These are phyloP conservation scores for Heliconius congener DNA, from an alignment of 1,140 invertebrate species.

Conservation along the genomic window DNA sequence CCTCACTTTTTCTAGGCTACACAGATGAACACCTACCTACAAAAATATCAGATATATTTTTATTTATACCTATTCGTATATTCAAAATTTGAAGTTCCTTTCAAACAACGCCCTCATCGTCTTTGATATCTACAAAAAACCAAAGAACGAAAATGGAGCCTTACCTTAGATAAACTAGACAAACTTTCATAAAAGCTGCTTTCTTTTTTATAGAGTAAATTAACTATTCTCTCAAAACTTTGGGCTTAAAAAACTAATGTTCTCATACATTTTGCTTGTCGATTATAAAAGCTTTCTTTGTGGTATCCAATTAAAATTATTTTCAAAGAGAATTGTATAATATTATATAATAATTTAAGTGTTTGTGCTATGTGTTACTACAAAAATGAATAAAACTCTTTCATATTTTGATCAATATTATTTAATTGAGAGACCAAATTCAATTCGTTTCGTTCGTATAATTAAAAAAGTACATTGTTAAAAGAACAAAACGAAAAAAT, in stretches of 20 bases:
- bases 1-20: too few relatives aligned
- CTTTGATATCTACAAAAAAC: neutral
- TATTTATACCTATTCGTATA: neutral
- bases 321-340: neutral
- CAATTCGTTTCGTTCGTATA: neutral
- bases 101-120: neutral
- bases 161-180: neutral
- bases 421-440: neutral
- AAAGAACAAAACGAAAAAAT: neutral
- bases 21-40: too few relatives aligned
- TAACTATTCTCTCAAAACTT: neutral
- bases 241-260: neutral
- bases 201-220: neutral
- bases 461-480: neutral
- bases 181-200: neutral
- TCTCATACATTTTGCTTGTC: too few relatives aligned
- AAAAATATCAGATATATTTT: too few relatives aligned
- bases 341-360: too few relatives aligned
- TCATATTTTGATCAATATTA: neutral
- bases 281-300: too few relatives aligned
- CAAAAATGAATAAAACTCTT: too few relatives aligned
- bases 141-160: neutral
- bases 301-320: neutral
- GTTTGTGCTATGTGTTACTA: too few relatives aligned
- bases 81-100: neutral